Conservation (phyloP, 2,113 vertebrate species). For the Crotalus helleri region DNA sequence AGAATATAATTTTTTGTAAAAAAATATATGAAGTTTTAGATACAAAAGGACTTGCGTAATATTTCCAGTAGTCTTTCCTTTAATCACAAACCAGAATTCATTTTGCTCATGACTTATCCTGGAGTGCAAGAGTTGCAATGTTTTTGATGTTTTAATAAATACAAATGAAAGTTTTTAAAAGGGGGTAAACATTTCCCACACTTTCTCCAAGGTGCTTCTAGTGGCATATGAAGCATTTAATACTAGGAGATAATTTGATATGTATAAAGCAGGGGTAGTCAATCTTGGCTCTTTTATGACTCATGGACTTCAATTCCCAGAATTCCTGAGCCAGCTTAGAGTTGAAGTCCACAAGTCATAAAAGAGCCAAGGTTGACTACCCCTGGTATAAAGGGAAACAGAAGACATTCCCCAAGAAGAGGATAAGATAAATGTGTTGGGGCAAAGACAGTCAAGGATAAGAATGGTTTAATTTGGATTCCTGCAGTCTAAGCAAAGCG, state of each 20-base stretch:
- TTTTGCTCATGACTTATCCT: neutral
- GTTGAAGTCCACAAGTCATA: no score
- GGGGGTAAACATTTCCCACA: neutral
- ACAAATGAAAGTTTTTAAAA: neutral
- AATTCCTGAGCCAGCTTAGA: no score
- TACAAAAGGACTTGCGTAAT: conserved; percentile 17
- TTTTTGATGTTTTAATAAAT: neutral
- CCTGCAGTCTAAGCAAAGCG: neutral
- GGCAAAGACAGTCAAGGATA: neutral
- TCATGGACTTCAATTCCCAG: no score
- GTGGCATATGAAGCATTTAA: neutral
- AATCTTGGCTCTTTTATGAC: no score
- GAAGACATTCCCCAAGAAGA: neutral
- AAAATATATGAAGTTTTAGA: conserved; percentile 19
- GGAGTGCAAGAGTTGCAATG: neutral
- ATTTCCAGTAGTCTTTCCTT: neutral
- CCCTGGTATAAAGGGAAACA: neutral
- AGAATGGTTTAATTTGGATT: neutral
- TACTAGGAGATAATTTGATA: neutral
- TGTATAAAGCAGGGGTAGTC: neutral
- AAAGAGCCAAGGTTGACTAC: no score
- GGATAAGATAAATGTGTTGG: neutral
- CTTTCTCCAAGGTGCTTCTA: neutral
- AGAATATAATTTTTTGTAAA: conserved; percentile 14
- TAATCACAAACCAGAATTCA: neutral